Evolutionary conservation across 2,888 invertebrate genomes (phyloP).

Genomic region (Synanthedon vespiformis): DNA sequence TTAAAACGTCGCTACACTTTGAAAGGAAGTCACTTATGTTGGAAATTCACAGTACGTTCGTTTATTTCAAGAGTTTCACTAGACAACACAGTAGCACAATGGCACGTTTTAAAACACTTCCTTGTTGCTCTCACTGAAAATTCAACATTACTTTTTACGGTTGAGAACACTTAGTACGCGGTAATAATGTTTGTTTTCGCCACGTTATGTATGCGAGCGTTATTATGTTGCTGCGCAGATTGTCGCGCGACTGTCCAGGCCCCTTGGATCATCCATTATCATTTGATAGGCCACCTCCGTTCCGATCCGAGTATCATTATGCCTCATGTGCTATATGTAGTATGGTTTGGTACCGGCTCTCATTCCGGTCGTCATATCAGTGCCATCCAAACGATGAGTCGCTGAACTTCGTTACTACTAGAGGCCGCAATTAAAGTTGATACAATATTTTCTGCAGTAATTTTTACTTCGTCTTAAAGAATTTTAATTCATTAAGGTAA

Average conservation of each 20-base stretch:
- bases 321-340: slow-evolving; percentile 7
- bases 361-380: slow-evolving; percentile 11
- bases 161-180: slow-evolving; percentile 25
- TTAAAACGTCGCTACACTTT: not conserved
- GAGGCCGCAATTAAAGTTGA: too few relatives aligned
- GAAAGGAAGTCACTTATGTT: not conserved
- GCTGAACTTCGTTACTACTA: slow-evolving; percentile 20
- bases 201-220: not conserved
- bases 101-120: not conserved
- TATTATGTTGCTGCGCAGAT: slow-evolving; percentile 32
- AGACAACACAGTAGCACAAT: not conserved
- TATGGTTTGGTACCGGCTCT: slow-evolving; percentile 21
- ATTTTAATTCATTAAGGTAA: too few relatives aligned
- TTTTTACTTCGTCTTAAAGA: too few relatives aligned
- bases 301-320: slow-evolving; percentile 40
- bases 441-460: too few relatives aligned
- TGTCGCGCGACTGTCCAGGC: slow-evolving; percentile 36
- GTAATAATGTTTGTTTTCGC: not conserved
- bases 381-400: slow-evolving; percentile 16
- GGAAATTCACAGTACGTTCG: not conserved
- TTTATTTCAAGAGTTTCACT: not conserved
- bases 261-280: slow-evolving; percentile 59
- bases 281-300: slow-evolving; percentile 67
- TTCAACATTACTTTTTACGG: slow-evolving; percentile 33
- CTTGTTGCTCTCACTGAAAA: not conserved